These are phyloP conservation scores for Polylopha cassiicola DNA, from an alignment of 2,888 invertebrate genomes.

Conservation along the genomic window DNA sequence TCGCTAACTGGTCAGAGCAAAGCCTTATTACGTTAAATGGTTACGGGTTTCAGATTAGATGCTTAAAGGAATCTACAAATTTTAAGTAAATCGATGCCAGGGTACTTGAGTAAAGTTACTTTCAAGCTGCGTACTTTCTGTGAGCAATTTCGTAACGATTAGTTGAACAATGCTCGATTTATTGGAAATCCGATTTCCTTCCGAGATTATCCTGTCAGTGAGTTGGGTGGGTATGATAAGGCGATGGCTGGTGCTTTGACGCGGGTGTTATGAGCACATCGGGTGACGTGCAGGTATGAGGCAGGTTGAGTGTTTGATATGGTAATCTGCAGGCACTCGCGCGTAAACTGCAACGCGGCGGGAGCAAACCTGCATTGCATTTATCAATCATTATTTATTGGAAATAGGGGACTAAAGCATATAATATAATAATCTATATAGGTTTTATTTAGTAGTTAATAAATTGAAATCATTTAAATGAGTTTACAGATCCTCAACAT, in stretches of 20 bases:
- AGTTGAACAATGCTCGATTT: constrained; percentile 44
- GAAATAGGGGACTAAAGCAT: too few species aligned
- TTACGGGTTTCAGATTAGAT: constrained; percentile 15
- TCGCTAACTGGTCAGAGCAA: constrained; percentile 5
- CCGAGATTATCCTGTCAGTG: constrained; percentile 61
- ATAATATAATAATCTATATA: too few species aligned
- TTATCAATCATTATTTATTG: too few species aligned
- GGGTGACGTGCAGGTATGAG: constrained; percentile 11
- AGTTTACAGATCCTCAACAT: too few species aligned
- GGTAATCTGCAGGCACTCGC: not conserved
- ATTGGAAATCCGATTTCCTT: constrained; percentile 63
- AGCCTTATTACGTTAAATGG: constrained; percentile 17
- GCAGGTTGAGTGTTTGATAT: not conserved
- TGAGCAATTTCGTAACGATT: constrained; percentile 27
- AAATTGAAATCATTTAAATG: too few species aligned
- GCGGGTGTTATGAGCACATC: constrained; percentile 29
- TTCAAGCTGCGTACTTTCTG: constrained; percentile 3
- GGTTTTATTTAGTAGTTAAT: too few species aligned
- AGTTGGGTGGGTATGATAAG: constrained; percentile 37
- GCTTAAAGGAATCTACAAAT: constrained; percentile 15
- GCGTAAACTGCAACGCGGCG: constrained; percentile 1
- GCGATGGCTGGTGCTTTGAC: constrained; percentile 42
- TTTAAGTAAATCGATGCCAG: constrained; percentile 17
- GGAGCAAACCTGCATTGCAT: too few species aligned
- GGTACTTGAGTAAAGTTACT: too few species aligned